These are phyloP conservation scores for Lophius americanus DNA, from an alignment of 2,797 vertebrate species.

Conservation along the genomic window DNA sequence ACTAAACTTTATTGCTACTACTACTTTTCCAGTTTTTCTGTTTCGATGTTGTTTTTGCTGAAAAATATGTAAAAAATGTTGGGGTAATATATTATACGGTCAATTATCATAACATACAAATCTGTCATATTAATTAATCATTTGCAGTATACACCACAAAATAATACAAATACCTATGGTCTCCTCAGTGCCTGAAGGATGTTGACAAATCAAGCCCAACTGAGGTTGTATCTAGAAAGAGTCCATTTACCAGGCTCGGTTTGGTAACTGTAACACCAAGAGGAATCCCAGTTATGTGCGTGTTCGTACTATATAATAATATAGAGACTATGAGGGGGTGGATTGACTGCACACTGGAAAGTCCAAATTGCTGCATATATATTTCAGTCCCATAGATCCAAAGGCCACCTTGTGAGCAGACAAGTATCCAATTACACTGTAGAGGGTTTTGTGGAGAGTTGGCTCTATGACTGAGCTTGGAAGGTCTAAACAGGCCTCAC, in stretches of 20 bases:
- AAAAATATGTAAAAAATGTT: neutral
- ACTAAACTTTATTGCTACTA: too few relatives aligned
- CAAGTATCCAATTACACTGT: conserved; percentile 45
- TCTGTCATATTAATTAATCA: too few relatives aligned
- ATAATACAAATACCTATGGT: too few relatives aligned
- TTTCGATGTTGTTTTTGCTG: too few relatives aligned
- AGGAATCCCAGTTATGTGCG: conserved; percentile 47
- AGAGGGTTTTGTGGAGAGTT: conserved; percentile 33
- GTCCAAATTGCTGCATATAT: conserved; percentile 43
- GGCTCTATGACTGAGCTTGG: conserved; percentile 26
- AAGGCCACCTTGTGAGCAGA: conserved; percentile 30
- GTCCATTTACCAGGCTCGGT: conserved; percentile 24
- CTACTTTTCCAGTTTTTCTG: neutral
- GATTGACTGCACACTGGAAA: conserved; percentile 38
- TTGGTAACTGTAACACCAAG: conserved; percentile 12
- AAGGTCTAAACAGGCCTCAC: conserved; percentile 32
- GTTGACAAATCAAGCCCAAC: conserved; percentile 27
- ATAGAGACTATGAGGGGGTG: conserved; percentile 35
- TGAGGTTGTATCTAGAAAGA: conserved; percentile 35
- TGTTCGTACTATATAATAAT: conserved; percentile 25
- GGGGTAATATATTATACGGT: neutral
- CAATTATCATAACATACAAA: too few relatives aligned
- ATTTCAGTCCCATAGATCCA: conserved; percentile 39
- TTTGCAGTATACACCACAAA: too few relatives aligned
- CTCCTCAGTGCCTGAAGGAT: neutral